These are phyloP conservation scores for Vidua chalybeata DNA, from an alignment of 2,113 vertebrate genomes.

Conservation along the genomic window DNA sequence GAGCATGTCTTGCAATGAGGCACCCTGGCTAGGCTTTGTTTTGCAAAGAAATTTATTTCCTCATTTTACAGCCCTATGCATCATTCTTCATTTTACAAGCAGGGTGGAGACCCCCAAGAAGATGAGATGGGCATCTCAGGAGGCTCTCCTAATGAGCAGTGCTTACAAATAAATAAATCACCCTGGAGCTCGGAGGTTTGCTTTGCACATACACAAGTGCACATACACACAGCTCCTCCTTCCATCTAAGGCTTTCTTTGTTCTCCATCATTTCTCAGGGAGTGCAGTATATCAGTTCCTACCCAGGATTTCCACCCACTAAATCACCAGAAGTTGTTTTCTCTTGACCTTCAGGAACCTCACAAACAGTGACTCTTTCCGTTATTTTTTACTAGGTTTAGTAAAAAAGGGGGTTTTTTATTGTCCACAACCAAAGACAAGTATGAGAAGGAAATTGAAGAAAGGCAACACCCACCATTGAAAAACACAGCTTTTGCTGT, in stretches of 20 bases:
- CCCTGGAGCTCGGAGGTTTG: not conserved
- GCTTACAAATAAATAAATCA: constrained; percentile 10
- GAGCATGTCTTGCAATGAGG: not conserved
- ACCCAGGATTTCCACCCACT: not conserved
- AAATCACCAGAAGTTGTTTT: not conserved
- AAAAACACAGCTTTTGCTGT: not conserved
- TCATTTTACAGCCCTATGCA: not conserved
- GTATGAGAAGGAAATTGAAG: not conserved
- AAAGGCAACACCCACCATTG: not conserved
- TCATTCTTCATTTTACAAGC: constrained; percentile 6
- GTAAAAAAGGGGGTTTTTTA: not conserved
- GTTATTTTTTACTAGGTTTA: not conserved
- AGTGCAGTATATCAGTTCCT: not conserved
- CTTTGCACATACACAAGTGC: not conserved
- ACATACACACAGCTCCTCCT: not conserved
- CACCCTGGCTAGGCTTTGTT: not conserved
- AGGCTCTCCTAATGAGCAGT: not conserved
- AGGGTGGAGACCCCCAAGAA: not conserved
- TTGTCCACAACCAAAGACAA: not conserved
- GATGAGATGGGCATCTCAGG: not conserved
- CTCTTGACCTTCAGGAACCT: not conserved
- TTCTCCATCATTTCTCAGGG: not conserved
- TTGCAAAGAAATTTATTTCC: constrained; percentile 14
- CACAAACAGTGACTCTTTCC: not conserved
- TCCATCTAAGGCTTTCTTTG: not conserved